A percentile compares a stretch with the other conserved stretches of the same genome.
Conservation (phyloP, 2,113 vertebrate genomes). For the Recurvirostra avosetta region DNA sequence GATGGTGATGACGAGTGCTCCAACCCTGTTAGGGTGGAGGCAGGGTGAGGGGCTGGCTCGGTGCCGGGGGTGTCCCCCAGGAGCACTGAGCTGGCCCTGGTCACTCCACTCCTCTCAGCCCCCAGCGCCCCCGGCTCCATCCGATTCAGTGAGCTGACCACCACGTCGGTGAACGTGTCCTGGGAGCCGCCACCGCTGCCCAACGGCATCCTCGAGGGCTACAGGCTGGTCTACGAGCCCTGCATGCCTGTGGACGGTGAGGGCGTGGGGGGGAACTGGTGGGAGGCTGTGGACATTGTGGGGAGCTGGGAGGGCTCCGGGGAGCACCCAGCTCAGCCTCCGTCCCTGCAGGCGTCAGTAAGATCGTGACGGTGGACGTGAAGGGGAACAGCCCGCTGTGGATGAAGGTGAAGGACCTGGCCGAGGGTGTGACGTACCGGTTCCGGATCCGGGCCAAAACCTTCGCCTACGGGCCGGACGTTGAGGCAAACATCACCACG, state of each 20-base stretch:
- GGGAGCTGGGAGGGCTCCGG: background rate
- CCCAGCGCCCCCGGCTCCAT: slow-evolving; percentile 91
- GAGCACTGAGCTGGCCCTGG: background rate
- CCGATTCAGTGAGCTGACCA: slow-evolving; percentile 96
- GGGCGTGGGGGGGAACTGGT: background rate
- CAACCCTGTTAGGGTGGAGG: accelerated
- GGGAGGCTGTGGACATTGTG: background rate
- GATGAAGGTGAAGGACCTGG: slow-evolving; percentile 94
- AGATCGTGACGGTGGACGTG: slow-evolving; percentile 96
- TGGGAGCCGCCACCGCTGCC: slow-evolving; percentile 91
- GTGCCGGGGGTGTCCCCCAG: background rate
- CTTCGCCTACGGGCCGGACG: slow-evolving; percentile 90
- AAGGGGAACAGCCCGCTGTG: slow-evolving; percentile 89
- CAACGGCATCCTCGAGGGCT: slow-evolving; percentile 92
- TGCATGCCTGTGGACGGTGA: slow-evolving; percentile 90
- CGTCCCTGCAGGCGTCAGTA: slow-evolving; percentile 86
- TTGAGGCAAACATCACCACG: slow-evolving; percentile 95
- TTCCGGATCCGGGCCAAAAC: slow-evolving; percentile 93
- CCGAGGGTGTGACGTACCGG: slow-evolving; percentile 88
- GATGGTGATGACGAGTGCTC: accelerated
- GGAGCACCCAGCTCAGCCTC: background rate
- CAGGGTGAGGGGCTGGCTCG: background rate
- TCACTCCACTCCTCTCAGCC: slow-evolving; percentile 67
- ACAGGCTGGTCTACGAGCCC: slow-evolving; percentile 91
- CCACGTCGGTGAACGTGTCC: slow-evolving; percentile 95